These are phyloP conservation scores for Conus betulinus DNA, from an alignment of 1,140 invertebrate genomes.

Conservation along the genomic window DNA sequence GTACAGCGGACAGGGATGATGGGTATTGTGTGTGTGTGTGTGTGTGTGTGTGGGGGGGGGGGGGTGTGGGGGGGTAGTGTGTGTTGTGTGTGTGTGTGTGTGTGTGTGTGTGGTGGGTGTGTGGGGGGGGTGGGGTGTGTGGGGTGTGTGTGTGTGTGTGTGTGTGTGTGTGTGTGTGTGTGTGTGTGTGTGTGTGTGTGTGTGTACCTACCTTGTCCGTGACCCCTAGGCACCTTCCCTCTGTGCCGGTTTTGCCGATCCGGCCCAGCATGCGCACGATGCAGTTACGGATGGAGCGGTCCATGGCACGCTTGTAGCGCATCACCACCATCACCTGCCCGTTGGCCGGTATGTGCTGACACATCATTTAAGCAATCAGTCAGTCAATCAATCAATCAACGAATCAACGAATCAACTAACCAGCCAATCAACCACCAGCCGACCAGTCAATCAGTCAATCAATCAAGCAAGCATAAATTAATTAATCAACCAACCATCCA, in stretches of 20 bases:
- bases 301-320: constrained; percentile 48
- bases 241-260: constrained; percentile 43
- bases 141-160: too few relatives aligned
- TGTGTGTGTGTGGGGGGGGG: too few relatives aligned
- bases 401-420: neutral
- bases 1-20: neutral
- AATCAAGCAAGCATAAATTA: neutral
- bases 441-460: neutral
- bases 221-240: constrained; percentile 43
- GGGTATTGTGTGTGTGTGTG: too few relatives aligned
- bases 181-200: too few relatives aligned
- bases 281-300: constrained; percentile 47
- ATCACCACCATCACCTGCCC: constrained; percentile 47
- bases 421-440: neutral
- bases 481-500: neutral
- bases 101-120: too few relatives aligned
- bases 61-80: too few relatives aligned
- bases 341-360: constrained; percentile 20
- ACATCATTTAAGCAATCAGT: neutral
- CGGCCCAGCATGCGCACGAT: constrained; percentile 47
- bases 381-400: neutral
- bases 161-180: too few relatives aligned
- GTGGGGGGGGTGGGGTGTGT: too few relatives aligned
- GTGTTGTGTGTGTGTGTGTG: too few relatives aligned
- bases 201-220: constrained; percentile 35